Evolutionary conservation across 2,888 invertebrate genomes (phyloP).

Genomic region (Diarsia brunnea): DNA sequence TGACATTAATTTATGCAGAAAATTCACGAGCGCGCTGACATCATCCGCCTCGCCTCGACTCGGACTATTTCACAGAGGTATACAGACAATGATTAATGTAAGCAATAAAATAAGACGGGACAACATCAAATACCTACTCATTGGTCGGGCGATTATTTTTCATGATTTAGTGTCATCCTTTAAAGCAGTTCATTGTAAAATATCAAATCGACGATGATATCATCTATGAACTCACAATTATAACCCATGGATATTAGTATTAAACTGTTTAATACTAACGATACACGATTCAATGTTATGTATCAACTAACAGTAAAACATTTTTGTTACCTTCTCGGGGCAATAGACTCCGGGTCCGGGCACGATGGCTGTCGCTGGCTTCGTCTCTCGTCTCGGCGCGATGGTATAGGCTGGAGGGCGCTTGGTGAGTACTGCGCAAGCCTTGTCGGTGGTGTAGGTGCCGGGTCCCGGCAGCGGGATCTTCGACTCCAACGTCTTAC

Average conservation of each 20-base stretch:
- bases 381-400: constrained; percentile 90
- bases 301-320: not conserved
- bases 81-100: constrained; percentile 51
- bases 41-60: constrained; percentile 56
- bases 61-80: constrained; percentile 45
- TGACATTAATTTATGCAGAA: constrained; percentile 50
- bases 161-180: constrained; percentile 23
- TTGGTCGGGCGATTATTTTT: constrained; percentile 37
- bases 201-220: no score
- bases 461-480: constrained; percentile 95
- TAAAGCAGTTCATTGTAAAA: no score
- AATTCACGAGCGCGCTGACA: constrained; percentile 50
- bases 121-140: constrained; percentile 46
- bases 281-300: no score
- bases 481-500: constrained; percentile 90
- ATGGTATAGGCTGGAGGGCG: constrained; percentile 96
- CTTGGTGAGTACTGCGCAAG: constrained; percentile 81
- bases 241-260: no score
- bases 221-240: no score
- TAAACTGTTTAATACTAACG: no score
- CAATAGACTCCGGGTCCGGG: constrained; percentile 92
- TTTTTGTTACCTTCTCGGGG: constrained; percentile 90
- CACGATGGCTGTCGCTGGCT: constrained; percentile 81
- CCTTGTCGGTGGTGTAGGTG: constrained; percentile 92
- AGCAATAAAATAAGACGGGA: constrained; percentile 52